Conservation (phyloP, 1,140 invertebrate species). For the Dreissena rostriformis region DNA sequence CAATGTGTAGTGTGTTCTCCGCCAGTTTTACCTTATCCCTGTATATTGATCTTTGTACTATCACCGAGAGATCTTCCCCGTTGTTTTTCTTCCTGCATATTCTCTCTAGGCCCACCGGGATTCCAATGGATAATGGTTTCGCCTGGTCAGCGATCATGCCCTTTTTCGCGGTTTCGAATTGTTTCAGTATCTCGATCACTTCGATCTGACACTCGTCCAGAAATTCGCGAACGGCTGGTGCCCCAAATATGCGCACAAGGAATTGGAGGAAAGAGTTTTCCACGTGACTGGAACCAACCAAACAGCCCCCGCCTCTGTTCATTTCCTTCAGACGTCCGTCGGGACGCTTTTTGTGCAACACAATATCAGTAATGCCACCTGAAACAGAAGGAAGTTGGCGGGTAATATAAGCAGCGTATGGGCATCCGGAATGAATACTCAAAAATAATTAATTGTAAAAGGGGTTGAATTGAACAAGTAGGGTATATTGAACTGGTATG, state of each 20-base stretch:
- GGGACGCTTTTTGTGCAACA: conserved; percentile 69
- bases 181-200: conserved; percentile 58
- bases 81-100: conserved; percentile 51
- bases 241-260: conserved; percentile 67
- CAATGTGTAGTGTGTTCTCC: conserved; percentile 52
- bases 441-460: too few relatives aligned
- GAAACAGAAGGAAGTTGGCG: conserved; percentile 8
- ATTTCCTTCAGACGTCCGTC: conserved; percentile 71
- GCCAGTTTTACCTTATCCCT: conserved; percentile 44
- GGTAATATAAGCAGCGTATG: too few relatives aligned
- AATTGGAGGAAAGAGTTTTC: conserved; percentile 72
- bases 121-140: not conserved
- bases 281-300: conserved; percentile 71
- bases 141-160: conserved; percentile 17
- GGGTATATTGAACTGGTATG: too few relatives aligned
- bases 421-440: too few relatives aligned
- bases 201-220: conserved; percentile 63
- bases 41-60: conserved; percentile 38
- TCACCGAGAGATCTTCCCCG: conserved; percentile 4
- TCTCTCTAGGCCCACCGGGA: conserved; percentile 38
- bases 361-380: conserved; percentile 75
- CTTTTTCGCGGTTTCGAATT: conserved; percentile 54
- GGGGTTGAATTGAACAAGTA: too few relatives aligned
- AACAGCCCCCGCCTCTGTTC: conserved; percentile 71
- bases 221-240: conserved; percentile 69